Evolutionary conservation across 2,797 vertebrate genomes (phyloP), one percentile per base, ranked within the genome.

Genomic region (Pogoniulus pusillus): DNA sequence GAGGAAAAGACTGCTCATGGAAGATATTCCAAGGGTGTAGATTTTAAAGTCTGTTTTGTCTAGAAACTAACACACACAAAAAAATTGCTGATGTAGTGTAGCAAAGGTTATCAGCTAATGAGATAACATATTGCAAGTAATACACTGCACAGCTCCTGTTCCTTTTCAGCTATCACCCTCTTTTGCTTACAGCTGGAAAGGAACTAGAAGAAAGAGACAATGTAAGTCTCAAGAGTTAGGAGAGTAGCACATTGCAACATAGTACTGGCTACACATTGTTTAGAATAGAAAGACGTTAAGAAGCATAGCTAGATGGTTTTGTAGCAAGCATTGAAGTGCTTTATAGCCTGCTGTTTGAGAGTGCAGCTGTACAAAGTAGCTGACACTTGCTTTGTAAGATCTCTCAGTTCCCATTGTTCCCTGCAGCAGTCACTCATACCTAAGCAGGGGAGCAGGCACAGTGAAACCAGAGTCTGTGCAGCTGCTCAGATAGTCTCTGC

Each of bases 21-120:
- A 70, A 83, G 24, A 19, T 34, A 20, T 19, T 19, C 8, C 5
- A 2, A 0, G 0, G 10, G 20, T 41, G 49, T 51, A 60, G 35
- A 73, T 66, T 58, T 89, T 64, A 32, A 90, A 85, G 20, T 24
- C 35, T n/a, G n/a, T 62, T n/a, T 23, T 77, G 54, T 24, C 24
- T 41, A 73, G 20, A 82, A 90, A 65, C 54, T 45, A 68, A 49
- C 11, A 34, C 13, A 37, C 37, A 37, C 37, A 26, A 43, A 37
- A 69, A 82, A 29, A 29, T 23, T 47, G 19, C 30, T 57, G 45
- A 16, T 68, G 7, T 29, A 22, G 22, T 29, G 37, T 59, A 45
- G 13, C 30, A 82, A 76, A 27, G 49, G 20, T 55, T 55, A 51
- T 59, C 19, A 53, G 43, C 32, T 64, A 80, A 35, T 30, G 15